Evolutionary conservation across 2,113 vertebrate species (phyloP), one percentile per base, ranked within the genome.

Genomic region (Parotia lawesii): DNA sequence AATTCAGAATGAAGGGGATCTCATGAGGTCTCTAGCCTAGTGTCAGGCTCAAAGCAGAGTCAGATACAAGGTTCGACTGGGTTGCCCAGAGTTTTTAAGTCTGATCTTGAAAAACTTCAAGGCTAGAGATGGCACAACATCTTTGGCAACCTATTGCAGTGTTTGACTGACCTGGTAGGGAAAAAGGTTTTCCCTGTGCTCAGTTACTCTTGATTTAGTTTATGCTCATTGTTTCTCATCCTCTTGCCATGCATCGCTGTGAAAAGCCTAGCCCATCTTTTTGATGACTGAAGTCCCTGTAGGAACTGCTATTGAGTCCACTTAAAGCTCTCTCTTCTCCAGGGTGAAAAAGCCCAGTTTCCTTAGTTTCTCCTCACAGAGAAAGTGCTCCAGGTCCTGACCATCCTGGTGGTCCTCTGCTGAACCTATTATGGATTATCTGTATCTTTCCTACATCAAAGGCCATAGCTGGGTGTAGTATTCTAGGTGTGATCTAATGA

Each of bases 61-160:
- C 58, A 94, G 85, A 62, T 53, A 72, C 0, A 1, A 91, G 35
- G 64, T 40, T 62, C 5, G 1, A 48, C 9, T 6, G 9, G 33
- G 40, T 21, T 90, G 71, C 58, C 67, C 40, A 35, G 17, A 11
- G 33, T 65, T 94, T 93, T 93, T 62, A 80, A 70, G 12, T 44
- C 38, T 37, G 15, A 73, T 54, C 67, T 66, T 80, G 38, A 93
- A 93, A 91, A 88, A 25, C 37, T 76, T 38, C 44, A 83, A 22
- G 15, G 48, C 69, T 9, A 33, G 33, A 88, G 33, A 87, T 14
- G 24, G 35, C 28, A 73, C 29, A 53, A 12, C 6, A 5, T 44
- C 28, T 80, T 37, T 50, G 28, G 25, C 58, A 79, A 57, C 11
- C 29, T 82, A n/a, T 7, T 72, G 40, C 22, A 31, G 10, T 40